Evolutionary conservation across 35 echinoderm and acorn worm genomes (phyloP).

Genomic region (Ptychodera flava): DNA sequence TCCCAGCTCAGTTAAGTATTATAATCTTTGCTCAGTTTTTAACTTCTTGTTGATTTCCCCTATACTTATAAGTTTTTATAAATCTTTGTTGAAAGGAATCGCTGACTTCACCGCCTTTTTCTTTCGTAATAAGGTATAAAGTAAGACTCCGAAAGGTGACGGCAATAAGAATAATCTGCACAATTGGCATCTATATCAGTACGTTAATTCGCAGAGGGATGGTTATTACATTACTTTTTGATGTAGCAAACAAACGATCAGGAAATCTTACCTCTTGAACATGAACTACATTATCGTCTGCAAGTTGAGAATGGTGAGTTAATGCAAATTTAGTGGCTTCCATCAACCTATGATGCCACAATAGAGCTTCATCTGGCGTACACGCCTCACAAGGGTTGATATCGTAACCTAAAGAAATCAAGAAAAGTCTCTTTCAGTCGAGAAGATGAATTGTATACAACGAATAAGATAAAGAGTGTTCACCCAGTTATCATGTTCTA

Average conservation of each 20-base stretch:
- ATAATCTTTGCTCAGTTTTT: no score
- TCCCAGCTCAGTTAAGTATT: no score
- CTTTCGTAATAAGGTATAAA: not conserved
- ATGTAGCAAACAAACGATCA: not conserved
- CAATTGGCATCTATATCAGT: no score
- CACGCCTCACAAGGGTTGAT: not conserved
- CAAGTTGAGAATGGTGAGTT: conserved; percentile 49
- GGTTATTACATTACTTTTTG: not conserved
- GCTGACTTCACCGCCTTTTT: no score
- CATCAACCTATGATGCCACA: conserved; percentile 63
- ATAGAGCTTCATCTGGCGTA: not conserved
- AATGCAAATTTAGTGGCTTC: conserved; percentile 88
- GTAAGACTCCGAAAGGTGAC: no score
- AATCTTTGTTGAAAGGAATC: no score
- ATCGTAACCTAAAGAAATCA: not conserved
- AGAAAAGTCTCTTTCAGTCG: not conserved
- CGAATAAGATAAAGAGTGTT: no score
- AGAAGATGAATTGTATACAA: no score
- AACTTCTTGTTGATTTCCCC: no score
- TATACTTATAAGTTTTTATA: no score
- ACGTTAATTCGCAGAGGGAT: not conserved
- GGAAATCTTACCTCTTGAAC: not conserved
- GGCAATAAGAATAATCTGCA: no score
- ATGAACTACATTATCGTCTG: conserved; percentile 24
- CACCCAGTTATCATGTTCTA: not conserved